Evolutionary conservation across 2,888 invertebrate species (phyloP).

Genomic region (Apotomis capreana): DNA sequence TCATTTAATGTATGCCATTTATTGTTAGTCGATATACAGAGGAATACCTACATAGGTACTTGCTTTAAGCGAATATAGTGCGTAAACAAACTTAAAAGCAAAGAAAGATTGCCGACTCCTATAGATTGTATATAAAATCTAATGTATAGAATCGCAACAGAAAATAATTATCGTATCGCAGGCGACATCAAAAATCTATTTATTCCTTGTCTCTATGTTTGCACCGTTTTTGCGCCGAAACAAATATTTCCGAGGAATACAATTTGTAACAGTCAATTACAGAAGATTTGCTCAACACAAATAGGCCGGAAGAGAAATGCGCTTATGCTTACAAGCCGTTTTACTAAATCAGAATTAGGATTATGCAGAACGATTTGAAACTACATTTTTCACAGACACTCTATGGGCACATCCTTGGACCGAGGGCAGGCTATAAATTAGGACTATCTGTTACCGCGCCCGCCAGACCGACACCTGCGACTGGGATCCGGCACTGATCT

Average conservation of each 20-base stretch:
- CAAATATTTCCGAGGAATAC: slow-evolving; percentile 55
- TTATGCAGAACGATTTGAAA: slow-evolving; percentile 24
- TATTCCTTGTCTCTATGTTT: slow-evolving; percentile 59
- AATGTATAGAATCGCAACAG: slow-evolving; percentile 50
- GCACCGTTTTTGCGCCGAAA: slow-evolving; percentile 55
- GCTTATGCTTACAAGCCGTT: slow-evolving; percentile 30
- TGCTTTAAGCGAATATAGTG: too few species aligned
- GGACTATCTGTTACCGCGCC: slow-evolving; percentile 40
- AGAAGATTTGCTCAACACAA: slow-evolving; percentile 51
- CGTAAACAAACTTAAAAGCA: too few species aligned
- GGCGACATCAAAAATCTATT: slow-evolving; percentile 77
- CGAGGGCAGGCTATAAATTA: slow-evolving; percentile 40
- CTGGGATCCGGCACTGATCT: slow-evolving; percentile 37
- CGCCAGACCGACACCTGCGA: slow-evolving; percentile 37
- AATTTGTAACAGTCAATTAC: slow-evolving; percentile 60
- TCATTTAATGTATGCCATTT: too few species aligned
- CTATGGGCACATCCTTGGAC: slow-evolving; percentile 33
- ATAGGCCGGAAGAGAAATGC: slow-evolving; percentile 40
- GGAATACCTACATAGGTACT: too few species aligned
- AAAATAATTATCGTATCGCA: slow-evolving; percentile 61
- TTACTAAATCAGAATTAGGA: slow-evolving; percentile 29
- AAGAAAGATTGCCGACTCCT: too few species aligned
- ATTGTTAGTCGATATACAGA: too few species aligned
- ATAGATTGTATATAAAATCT: too few species aligned
- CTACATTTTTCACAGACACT: slow-evolving; percentile 36